A percentile compares a stretch with the other conserved stretches of the same genome.
Conservation (phyloP, 2,888 invertebrate species). For the Protophormia terraenovae region DNA sequence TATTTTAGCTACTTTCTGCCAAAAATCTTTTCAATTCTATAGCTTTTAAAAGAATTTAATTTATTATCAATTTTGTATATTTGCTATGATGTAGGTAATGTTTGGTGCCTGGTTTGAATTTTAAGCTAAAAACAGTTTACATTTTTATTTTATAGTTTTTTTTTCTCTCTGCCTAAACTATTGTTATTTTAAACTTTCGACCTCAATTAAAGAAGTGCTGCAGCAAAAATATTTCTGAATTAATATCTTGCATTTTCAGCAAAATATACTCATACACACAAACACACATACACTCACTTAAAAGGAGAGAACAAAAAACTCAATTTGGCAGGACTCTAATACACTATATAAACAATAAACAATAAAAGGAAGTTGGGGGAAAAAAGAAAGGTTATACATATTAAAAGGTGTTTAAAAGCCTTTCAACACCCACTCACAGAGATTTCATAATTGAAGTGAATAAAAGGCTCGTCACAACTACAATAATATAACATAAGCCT, state of each 20-base stretch:
- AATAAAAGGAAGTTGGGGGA: not conserved
- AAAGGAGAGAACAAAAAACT: constrained; percentile 25
- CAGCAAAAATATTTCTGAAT: constrained; percentile 52
- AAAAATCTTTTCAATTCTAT: not conserved
- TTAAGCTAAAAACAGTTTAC: constrained; percentile 51
- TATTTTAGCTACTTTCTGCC: no score
- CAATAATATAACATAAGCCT: not conserved
- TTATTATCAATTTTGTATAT: not conserved
- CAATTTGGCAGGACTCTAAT: constrained; percentile 11
- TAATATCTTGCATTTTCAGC: constrained; percentile 41
- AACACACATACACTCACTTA: not conserved
- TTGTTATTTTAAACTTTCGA: constrained; percentile 77
- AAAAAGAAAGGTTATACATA: constrained; percentile 1
- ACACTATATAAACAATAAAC: not conserved
- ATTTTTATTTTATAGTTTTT: constrained; percentile 14
- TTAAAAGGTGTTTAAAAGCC: constrained; percentile 36
- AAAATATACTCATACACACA: not conserved
- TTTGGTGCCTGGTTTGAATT: constrained; percentile 37
- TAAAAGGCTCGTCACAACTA: constrained; percentile 43
- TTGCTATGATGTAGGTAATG: not conserved
- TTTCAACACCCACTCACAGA: constrained; percentile 39
- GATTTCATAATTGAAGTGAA: constrained; percentile 43
- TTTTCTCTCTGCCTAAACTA: constrained; percentile 54
- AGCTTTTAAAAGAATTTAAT: not conserved
- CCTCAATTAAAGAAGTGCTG: constrained; percentile 77